Evolutionary conservation across 2,113 vertebrate genomes (phyloP), one percentile per base, ranked within the genome.

Genomic region (Platysternon megacephalum): DNA sequence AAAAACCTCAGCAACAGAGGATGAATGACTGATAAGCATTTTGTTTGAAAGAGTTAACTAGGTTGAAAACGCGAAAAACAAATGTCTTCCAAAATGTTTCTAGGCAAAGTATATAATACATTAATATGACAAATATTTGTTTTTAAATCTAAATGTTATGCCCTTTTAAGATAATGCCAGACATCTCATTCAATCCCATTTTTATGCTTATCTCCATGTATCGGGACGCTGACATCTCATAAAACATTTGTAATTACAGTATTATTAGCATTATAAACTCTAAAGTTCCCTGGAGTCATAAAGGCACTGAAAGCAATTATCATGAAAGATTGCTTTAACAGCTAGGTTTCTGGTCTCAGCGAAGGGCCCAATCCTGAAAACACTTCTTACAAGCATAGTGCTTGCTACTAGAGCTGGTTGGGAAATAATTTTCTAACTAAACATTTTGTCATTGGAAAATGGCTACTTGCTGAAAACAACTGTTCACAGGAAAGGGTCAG

Each of bases 281-380:
- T 11, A 8, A 35, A 13, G 65, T 53, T 84, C 76, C 72, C 84
- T 86, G 68, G 79, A 51, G 82, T 72, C 39, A 53, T 61, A 76
- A 86, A 86, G 89, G 82, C 11, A 22, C 52, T 8, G 79, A 72
- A 39, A 55, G 84, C 53, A 91, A 95, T 96, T 93, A 94, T 82
- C 78, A 79, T 86, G 68, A 85, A 80, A 95, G 87, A 94, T 3
- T 42, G 88, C 35, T 4, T 0, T 55, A 91, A 85, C 82, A 91
- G 65, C 84, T 93, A 53, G 86, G 87, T 91, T 89, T 86, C 89
- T 72, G 22, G 79, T 32, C 28, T 86, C 91, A 82, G 39, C 26
- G 53, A 91, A 95, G 3, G 51, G 11, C n/a, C 28, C 46, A 4
- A 16, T 88, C 80, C 35, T 61, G 35, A 24, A n/a, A 51, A 29